Percentiles rank a stretch among this genome's conserved stretches.
Evolutionary conservation across 2,797 vertebrate genomes (phyloP).

Genomic region (Schizopygopsis pylzovi): DNA sequence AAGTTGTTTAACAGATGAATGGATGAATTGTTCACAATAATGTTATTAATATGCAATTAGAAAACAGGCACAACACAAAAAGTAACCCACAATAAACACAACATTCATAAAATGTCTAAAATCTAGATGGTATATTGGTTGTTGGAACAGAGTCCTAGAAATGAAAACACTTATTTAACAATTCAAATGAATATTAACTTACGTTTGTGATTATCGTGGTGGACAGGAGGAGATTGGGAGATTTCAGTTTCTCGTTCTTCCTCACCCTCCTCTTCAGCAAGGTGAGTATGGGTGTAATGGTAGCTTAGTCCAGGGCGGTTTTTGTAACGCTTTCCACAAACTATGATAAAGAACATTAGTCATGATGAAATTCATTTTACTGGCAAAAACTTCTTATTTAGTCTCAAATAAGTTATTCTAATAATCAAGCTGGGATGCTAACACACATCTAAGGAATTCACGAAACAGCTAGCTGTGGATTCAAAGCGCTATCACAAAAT

Average conservation of each 20-base stretch:
- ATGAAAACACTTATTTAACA: neutral
- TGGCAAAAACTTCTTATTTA: neutral
- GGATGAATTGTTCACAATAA: neutral
- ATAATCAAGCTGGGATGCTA: slow-evolving; percentile 27
- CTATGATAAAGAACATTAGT: slow-evolving; percentile 68
- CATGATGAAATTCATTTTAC: slow-evolving; percentile 12
- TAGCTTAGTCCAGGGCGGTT: slow-evolving; percentile 97
- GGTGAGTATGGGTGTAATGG: slow-evolving; percentile 96
- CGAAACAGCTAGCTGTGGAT: slow-evolving; percentile 30
- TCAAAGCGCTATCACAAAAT: slow-evolving; percentile 23
- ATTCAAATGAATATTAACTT: slow-evolving; percentile 66
- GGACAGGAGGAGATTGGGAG: slow-evolving; percentile 81
- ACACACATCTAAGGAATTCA: slow-evolving; percentile 22
- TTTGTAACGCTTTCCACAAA: slow-evolving; percentile 98
- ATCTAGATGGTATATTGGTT: neutral
- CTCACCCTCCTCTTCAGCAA: slow-evolving; percentile 94
- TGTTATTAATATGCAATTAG: too few species aligned
- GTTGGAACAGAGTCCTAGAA: neutral
- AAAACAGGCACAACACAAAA: neutral
- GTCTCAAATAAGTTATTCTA: neutral
- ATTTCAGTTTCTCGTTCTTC: slow-evolving; percentile 89
- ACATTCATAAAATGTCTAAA: neutral
- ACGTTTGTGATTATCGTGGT: slow-evolving; percentile 94
- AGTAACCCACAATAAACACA: neutral
- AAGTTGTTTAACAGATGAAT: neutral